A percentile compares a stretch with the other conserved stretches of the same genome.
phyloP scores from a whole-genome alignment of 2,888 invertebrate species.

The Proisotoma minuta region DNA sequence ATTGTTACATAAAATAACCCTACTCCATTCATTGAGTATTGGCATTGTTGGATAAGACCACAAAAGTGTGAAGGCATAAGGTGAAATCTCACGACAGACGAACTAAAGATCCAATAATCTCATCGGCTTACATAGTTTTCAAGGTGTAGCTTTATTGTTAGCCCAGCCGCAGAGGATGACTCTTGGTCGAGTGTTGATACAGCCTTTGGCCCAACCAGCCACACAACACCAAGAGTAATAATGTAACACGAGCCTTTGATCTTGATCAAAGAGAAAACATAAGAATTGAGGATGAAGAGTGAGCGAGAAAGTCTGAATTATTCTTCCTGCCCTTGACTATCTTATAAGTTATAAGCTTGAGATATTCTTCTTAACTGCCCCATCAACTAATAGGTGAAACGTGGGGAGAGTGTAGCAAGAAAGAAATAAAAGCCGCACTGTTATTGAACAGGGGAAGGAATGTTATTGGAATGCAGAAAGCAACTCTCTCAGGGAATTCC shows the following conservation, averaged over 20 bases:
- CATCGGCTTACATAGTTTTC: not conserved
- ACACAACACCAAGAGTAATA: not conserved
- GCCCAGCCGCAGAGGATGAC: not conserved
- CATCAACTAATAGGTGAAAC: too few species aligned
- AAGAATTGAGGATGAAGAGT: not conserved
- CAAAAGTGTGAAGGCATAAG: not conserved
- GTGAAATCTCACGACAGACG: not conserved
- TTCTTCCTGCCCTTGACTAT: too few species aligned
- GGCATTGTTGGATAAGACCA: not conserved
- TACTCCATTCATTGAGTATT: not conserved
- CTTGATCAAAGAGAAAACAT: not conserved
- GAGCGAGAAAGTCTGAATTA: too few species aligned
- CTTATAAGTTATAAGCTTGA: too few species aligned
- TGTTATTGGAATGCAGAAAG: too few species aligned
- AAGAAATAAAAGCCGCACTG: too few species aligned
- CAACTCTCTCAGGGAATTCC: too few species aligned
- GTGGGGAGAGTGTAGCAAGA: too few species aligned
- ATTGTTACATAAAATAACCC: not conserved
- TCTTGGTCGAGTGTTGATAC: not conserved
- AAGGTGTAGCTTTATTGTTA: not conserved
- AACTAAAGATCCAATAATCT: conserved; percentile 1
- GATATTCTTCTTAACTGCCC: too few species aligned
- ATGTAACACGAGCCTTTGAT: not conserved
- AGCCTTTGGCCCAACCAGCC: not conserved
- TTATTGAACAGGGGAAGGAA: too few species aligned